Evolutionary conservation across 2,888 invertebrate species (phyloP).

Genomic region (Xylota sylvarum): DNA sequence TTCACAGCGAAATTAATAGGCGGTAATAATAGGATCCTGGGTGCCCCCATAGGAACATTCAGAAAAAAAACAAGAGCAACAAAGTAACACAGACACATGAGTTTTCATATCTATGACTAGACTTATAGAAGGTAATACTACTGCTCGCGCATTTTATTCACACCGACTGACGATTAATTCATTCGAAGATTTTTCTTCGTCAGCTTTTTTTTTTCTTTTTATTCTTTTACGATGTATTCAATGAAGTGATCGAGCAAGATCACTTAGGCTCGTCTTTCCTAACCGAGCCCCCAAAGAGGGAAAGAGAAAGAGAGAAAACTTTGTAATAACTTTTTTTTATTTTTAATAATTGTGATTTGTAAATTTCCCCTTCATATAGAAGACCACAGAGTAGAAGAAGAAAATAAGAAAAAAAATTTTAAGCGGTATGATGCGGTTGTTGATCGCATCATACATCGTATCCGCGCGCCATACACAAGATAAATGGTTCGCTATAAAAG

Average conservation of each 20-base stretch:
- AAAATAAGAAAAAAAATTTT: constrained; percentile 26
- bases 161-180: constrained; percentile 44
- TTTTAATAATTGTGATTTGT: constrained; percentile 50
- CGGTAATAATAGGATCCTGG: constrained; percentile 72
- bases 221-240: background rate
- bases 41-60: constrained; percentile 54
- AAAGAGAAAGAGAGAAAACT: background rate
- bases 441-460: constrained; percentile 45
- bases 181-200: constrained; percentile 44
- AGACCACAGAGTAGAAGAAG: background rate
- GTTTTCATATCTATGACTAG: constrained; percentile 3
- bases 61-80: constrained; percentile 68
- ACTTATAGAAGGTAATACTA: background rate
- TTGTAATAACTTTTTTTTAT: constrained; percentile 10
- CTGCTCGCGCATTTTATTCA: constrained; percentile 34
- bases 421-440: constrained; percentile 59
- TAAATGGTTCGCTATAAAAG: constrained; percentile 58
- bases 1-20: constrained; percentile 73
- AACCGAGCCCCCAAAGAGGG: background rate
- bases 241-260: constrained; percentile 32
- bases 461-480: constrained; percentile 38
- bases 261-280: constrained; percentile 4
- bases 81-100: constrained; percentile 26
- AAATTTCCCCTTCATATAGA: constrained; percentile 21
- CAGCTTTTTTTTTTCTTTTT: constrained; percentile 7